A percentile compares a stretch with the other conserved stretches of the same genome.
Conservation (phyloP, 2,797 vertebrate genomes). For the Agapornis canus region DNA sequence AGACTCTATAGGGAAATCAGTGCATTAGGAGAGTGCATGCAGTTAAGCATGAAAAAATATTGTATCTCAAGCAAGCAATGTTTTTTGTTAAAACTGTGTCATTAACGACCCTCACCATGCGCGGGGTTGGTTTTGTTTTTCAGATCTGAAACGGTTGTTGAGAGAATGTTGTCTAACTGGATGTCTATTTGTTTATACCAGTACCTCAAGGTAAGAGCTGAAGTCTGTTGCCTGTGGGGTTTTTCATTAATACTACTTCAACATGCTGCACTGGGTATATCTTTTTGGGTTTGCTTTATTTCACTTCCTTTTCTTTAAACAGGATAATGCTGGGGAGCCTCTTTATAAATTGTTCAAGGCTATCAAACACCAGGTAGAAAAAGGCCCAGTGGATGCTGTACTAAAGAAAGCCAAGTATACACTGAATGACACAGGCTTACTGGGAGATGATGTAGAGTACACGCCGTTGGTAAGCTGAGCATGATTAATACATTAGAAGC, state of each 20-base stretch:
- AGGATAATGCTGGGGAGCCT: slow-evolving; percentile 96
- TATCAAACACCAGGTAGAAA: slow-evolving; percentile 98
- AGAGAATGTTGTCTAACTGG: slow-evolving; percentile 98
- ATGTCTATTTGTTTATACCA: slow-evolving; percentile 99
- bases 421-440: slow-evolving; percentile 93
- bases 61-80: background rate
- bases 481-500: background rate
- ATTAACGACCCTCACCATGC: background rate
- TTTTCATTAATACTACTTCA: background rate
- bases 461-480: slow-evolving; percentile 84
- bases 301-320: background rate
- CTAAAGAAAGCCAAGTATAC: slow-evolving; percentile 98
- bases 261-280: background rate
- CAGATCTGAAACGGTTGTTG: slow-evolving; percentile 97
- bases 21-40: slow-evolving; percentile 36
- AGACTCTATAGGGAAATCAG: slow-evolving; percentile 58
- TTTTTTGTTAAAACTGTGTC: background rate
- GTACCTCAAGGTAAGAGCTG: slow-evolving; percentile 89
- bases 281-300: background rate
- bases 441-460: slow-evolving; percentile 97
- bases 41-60: slow-evolving; percentile 28
- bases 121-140: background rate
- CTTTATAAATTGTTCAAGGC: slow-evolving; percentile 98
- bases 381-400: slow-evolving; percentile 93
- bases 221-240: background rate